A percentile compares a stretch with the other conserved stretches of the same genome.
phyloP scores from a whole-genome alignment of 37 sponge, comb jelly and placozoan genomes.

The Beroe ovata region DNA sequence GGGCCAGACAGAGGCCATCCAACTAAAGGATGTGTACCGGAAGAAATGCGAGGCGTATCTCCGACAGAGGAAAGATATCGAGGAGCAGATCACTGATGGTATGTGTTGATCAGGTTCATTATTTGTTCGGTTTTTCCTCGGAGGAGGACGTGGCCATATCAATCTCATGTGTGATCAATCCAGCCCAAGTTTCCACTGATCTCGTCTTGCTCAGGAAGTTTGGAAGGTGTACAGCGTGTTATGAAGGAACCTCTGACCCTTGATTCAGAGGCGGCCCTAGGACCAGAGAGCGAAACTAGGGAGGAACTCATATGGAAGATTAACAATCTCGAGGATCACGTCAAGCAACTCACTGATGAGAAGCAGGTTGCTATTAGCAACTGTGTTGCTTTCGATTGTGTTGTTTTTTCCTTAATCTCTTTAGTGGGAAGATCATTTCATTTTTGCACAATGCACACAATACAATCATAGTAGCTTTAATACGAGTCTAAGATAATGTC shows the following conservation, averaged over 20 bases:
- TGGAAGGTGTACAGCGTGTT: conserved; percentile 37
- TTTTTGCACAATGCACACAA: too few species aligned
- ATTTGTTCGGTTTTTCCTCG: too few species aligned
- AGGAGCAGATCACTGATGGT: conserved; percentile 57
- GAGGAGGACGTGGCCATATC: too few species aligned
- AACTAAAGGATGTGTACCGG: conserved; percentile 63
- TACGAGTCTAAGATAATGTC: too few species aligned
- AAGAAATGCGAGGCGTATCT: conserved; percentile 64
- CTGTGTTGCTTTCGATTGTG: too few species aligned
- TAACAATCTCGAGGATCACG: conserved; percentile 13
- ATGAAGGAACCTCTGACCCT: conserved; percentile 66
- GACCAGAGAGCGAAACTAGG: conserved; percentile 43
- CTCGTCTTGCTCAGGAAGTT: conserved; percentile 39
- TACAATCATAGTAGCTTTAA: too few species aligned
- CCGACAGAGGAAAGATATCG: conserved; percentile 54
- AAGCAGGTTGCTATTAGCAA: not conserved
- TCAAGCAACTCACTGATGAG: conserved; percentile 31
- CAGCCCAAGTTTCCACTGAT: not conserved
- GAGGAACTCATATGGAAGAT: conserved; percentile 56
- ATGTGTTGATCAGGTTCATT: too few species aligned
- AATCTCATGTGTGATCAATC: not conserved
- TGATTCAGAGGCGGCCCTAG: conserved; percentile 27
- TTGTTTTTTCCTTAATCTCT: too few species aligned
- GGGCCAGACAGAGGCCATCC: conserved; percentile 26
- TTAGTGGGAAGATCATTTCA: too few species aligned